Evolutionary conservation across 2,888 invertebrate species (phyloP).

Genomic region (Schrankia costaestrigalis): DNA sequence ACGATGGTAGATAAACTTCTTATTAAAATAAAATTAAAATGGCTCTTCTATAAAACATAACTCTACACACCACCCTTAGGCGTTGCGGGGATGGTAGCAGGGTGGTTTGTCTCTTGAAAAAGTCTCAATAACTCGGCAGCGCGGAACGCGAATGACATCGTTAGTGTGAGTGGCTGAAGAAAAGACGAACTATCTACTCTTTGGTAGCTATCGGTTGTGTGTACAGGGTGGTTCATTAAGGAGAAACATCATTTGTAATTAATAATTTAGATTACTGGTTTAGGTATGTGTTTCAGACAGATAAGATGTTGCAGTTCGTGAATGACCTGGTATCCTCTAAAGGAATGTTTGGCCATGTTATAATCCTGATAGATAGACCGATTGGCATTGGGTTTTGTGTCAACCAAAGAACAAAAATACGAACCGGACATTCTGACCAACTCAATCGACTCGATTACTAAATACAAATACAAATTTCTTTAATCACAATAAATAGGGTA

Average conservation of each 20-base stretch:
- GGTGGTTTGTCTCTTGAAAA: constrained; percentile 72
- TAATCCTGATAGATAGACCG: too few species aligned
- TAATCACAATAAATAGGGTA: too few species aligned
- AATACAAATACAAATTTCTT: too few species aligned
- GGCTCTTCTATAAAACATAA: constrained; percentile 34
- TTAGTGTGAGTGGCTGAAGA: constrained; percentile 76
- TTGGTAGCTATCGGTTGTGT: constrained; percentile 51
- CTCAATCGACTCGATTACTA: too few species aligned
- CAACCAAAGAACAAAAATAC: too few species aligned
- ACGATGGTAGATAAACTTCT: neutral
- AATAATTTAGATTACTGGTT: neutral
- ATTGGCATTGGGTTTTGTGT: too few species aligned
- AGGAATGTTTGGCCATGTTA: too few species aligned
- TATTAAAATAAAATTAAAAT: neutral
- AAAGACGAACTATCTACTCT: constrained; percentile 76
- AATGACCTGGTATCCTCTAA: too few species aligned
- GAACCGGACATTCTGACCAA: too few species aligned
- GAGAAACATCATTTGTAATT: neutral
- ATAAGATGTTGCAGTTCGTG: too few species aligned
- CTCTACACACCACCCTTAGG: constrained; percentile 27
- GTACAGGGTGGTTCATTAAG: constrained; percentile 44
- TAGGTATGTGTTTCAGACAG: neutral
- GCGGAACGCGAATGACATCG: constrained; percentile 76
- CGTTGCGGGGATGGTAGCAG: constrained; percentile 29
- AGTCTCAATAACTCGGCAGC: constrained; percentile 79